Conservation (phyloP, 1,140 invertebrate genomes). For the Gerris buenoi region DNA sequence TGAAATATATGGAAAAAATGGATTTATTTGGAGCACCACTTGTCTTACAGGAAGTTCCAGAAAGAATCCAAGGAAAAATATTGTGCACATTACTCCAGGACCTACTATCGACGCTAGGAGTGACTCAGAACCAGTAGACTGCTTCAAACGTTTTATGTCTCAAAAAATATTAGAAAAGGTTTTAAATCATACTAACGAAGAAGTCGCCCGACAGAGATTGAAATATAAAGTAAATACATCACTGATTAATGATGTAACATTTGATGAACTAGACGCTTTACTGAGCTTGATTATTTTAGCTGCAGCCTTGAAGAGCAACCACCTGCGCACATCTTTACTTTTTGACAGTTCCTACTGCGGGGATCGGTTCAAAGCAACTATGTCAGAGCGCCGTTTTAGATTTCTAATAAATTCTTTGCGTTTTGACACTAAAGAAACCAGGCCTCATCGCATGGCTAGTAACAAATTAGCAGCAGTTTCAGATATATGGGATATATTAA, state of each 20-base stretch:
- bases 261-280: not conserved
- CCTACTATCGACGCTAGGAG: too few species aligned
- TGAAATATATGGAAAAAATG: too few species aligned
- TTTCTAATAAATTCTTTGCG: conserved; percentile 24
- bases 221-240: not conserved
- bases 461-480: conserved; percentile 18
- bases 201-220: not conserved
- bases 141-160: too few species aligned
- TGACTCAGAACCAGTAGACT: too few species aligned
- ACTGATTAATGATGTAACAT: not conserved
- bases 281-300: not conserved
- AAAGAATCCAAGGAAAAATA: too few species aligned
- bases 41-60: too few species aligned
- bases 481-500: conserved; percentile 21
- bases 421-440: conserved; percentile 5
- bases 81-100: too few species aligned
- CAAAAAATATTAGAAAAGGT: too few species aligned
- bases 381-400: conserved; percentile 26
- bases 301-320: not conserved
- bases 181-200: not conserved
- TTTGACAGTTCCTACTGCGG: not conserved
- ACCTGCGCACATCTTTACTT: not conserved
- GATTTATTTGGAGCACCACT: too few species aligned
- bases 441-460: not conserved
- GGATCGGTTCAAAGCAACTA: conserved; percentile 18